Base-by-base conservation (phyloP, 2,113 vertebrate genomes). In the Salvelinus fontinalis region DNA sequence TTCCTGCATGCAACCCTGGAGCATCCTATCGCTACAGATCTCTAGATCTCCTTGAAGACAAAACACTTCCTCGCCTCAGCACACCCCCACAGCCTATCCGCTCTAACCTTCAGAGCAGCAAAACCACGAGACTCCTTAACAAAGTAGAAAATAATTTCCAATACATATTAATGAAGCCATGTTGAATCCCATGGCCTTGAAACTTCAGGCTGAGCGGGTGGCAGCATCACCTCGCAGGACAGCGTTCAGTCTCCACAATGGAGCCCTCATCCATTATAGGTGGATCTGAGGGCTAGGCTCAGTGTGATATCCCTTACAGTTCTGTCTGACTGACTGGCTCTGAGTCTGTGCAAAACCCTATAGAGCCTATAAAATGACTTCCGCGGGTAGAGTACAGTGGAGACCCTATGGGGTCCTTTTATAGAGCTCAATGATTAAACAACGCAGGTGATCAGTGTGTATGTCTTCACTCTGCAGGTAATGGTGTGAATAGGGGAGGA, bases 151-250 rank as follows among this genome's bases (percentile, higher is more conserved):
- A 89, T 93, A 90, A 93, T 91, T 92, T 90, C 90, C 87, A 91
- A 93, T 93, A 92, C 90, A 93, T 93, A 92, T 91, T 92, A 91
- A 93, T 92, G 91, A 90, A 86, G 87, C 84, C 34, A 83, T 64
- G 85, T 86, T 79, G 85, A 91, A 92, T 90, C 90, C 39, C 75
- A 89, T 88, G 91, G 82, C 92, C 90, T 93, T 92, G 90, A 90
- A 92, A 89, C 84, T 89, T 87, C 85, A 85, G 26, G 68, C 76
- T 26, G 84, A 65, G 83, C 68, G 77, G 66, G 79, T 60, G 67
- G 84, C 85, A 84, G 88, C n/a, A 79, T 34, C 66, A 67, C 65
- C n/a, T 67, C 29, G 24, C n/a, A 69, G 39, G 39, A 44, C 9
- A 11, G 9, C 9, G 39, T 44, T 11, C 39, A 44, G 39, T 44